Conservation (phyloP, 2,888 invertebrate genomes). For the Mythimna impura region DNA sequence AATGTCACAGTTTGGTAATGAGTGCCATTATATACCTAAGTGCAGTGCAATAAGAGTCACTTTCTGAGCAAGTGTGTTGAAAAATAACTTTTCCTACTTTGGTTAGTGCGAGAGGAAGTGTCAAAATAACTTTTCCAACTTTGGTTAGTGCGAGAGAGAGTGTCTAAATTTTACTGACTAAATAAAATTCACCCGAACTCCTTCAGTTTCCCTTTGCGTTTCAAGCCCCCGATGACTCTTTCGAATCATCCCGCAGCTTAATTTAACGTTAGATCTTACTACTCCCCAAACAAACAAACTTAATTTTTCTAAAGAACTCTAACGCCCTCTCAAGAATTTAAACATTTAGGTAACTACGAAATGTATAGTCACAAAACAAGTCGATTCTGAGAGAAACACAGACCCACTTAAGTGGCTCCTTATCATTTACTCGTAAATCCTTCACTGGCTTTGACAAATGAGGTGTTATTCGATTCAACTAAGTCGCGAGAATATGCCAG, state of each 20-base stretch:
- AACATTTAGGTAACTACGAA: constrained; percentile 18
- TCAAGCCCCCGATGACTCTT: no score
- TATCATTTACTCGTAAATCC: constrained; percentile 58
- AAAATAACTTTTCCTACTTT: no score
- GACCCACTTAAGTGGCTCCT: constrained; percentile 40
- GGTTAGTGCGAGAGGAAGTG: no score
- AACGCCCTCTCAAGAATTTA: constrained; percentile 1
- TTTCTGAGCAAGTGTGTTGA: no score
- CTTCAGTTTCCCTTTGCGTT: no score
- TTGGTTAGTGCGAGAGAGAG: no score
- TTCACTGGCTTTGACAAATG: constrained; percentile 50
- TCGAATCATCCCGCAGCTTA: neutral
- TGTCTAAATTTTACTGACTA: no score
- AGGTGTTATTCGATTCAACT: constrained; percentile 56
- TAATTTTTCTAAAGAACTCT: neutral
- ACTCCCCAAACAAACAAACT: neutral
- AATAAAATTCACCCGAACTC: no score
- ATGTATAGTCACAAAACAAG: constrained; percentile 12
- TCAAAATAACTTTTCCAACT: no score
- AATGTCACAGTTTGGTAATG: no score
- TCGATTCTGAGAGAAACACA: constrained; percentile 29
- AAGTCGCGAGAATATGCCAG: constrained; percentile 32
- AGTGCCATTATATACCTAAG: no score
- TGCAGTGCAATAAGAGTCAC: no score
- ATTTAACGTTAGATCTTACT: neutral